These are phyloP conservation scores for Eristalis arbustorum DNA, from an alignment of 2,888 invertebrate genomes.

Conservation along the genomic window DNA sequence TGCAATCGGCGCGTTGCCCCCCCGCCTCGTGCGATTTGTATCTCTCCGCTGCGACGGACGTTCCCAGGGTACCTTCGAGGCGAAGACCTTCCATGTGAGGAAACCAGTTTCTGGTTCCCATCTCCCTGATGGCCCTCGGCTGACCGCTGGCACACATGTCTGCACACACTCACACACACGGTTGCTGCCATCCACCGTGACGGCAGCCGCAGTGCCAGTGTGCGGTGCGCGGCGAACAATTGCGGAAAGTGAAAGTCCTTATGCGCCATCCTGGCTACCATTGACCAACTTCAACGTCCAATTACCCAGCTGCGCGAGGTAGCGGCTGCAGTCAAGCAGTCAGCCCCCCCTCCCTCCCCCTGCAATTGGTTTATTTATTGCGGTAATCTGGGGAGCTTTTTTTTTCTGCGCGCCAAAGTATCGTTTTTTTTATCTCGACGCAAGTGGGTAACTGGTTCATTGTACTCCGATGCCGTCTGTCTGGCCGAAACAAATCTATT, in stretches of 20 bases:
- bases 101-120: slow-evolving; percentile 43
- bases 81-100: slow-evolving; percentile 40
- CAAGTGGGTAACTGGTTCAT: slow-evolving; percentile 70
- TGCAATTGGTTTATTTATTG: slow-evolving; percentile 58
- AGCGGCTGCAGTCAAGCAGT: slow-evolving; percentile 2
- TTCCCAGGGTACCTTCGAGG: slow-evolving; percentile 44
- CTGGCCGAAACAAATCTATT: slow-evolving; percentile 57
- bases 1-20: slow-evolving; percentile 45
- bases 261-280: slow-evolving; percentile 69
- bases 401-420: slow-evolving; percentile 57
- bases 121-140: not conserved
- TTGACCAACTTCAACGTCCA: slow-evolving; percentile 62
- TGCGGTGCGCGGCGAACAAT: slow-evolving; percentile 41
- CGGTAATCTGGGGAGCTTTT: slow-evolving; percentile 51
- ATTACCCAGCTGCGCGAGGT: slow-evolving; percentile 59
- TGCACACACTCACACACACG: not conserved
- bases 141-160: slow-evolving; percentile 5
- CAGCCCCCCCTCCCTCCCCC: not conserved
- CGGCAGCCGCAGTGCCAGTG: not conserved
- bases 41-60: slow-evolving; percentile 30
- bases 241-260: slow-evolving; percentile 69
- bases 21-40: slow-evolving; percentile 63
- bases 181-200: not conserved
- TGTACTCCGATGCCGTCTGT: slow-evolving; percentile 38
- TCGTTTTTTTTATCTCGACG: slow-evolving; percentile 45